These are phyloP conservation scores for Bostrychus sinensis DNA, from an alignment of 2,113 vertebrate genomes.

Conservation along the genomic window DNA sequence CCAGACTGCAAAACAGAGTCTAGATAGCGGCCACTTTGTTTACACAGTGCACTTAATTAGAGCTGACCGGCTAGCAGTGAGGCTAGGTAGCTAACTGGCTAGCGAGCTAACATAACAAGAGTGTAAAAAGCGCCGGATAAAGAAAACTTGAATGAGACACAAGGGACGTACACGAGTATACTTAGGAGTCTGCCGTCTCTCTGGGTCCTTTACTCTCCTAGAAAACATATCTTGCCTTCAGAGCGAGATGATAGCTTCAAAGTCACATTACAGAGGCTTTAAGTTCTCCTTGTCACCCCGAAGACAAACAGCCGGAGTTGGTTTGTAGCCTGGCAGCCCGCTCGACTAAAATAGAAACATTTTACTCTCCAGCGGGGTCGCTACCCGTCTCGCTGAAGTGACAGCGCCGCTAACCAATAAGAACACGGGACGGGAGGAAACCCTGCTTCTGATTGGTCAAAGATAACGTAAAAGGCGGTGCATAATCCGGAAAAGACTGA, in stretches of 20 bases:
- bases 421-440: slow-evolving; percentile 2
- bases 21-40: slow-evolving; percentile 33
- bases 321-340: slow-evolving; percentile 28
- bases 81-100: slow-evolving; percentile 50
- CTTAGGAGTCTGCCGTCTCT: slow-evolving; percentile 73
- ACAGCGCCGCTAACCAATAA: slow-evolving; percentile 65
- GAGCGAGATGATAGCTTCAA: slow-evolving; percentile 35
- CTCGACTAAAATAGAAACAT: slow-evolving; percentile 52
- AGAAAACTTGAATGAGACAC: not conserved
- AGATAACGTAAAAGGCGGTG: not conserved
- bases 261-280: slow-evolving; percentile 66
- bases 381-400: slow-evolving; percentile 27
- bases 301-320: slow-evolving; percentile 19
- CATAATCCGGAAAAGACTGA: not conserved
- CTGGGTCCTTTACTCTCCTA: slow-evolving; percentile 72
- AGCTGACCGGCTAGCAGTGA: slow-evolving; percentile 33
- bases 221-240: slow-evolving; percentile 78
- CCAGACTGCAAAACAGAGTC: slow-evolving; percentile 23
- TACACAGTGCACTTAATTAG: slow-evolving; percentile 1
- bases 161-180: slow-evolving; percentile 75
- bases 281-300: slow-evolving; percentile 42
- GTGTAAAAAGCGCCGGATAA: not conserved
- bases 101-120: slow-evolving; percentile 35
- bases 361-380: slow-evolving; percentile 26
- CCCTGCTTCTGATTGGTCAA: slow-evolving; percentile 50